Percentiles rank a stretch among this genome's conserved stretches.
These are phyloP conservation scores for Biston betularia DNA, from an alignment of 2,888 invertebrate species.

Conservation along the genomic window DNA sequence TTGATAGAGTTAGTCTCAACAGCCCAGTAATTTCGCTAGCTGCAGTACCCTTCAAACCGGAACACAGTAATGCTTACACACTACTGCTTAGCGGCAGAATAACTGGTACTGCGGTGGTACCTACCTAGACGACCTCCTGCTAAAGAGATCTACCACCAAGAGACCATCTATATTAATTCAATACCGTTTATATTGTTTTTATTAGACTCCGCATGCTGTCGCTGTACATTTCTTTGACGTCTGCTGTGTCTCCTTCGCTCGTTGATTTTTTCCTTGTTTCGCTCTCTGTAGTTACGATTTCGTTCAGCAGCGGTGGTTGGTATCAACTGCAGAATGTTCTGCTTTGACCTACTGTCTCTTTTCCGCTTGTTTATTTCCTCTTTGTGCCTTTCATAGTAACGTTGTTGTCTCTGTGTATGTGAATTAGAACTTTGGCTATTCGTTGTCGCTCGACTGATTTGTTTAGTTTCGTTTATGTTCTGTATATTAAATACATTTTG, in stretches of 20 bases:
- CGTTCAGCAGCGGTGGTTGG: background rate
- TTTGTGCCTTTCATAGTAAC: constrained; percentile 1
- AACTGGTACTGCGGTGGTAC: background rate
- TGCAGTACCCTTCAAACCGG: no score
- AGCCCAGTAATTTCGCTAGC: no score
- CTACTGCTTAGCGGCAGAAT: no score
- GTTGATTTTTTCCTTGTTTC: background rate
- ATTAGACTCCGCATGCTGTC: background rate
- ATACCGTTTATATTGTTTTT: background rate
- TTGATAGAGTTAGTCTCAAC: no score
- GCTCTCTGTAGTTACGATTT: background rate
- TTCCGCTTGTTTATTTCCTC: constrained; percentile 1
- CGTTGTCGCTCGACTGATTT: background rate
- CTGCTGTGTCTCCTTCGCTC: constrained; percentile 1
- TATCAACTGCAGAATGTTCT: background rate
- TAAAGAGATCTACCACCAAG: no score
- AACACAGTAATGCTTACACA: no score
- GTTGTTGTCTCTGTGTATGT: constrained; percentile 1
- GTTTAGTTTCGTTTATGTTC: background rate
- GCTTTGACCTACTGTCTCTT: background rate
- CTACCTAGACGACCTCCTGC: no score
- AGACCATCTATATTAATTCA: no score
- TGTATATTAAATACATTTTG: no score
- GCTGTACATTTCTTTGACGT: background rate
- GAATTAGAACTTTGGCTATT: background rate